Evolutionary conservation across 2,797 vertebrate genomes (phyloP), one percentile per base, ranked within the genome.

Genomic region (Buceros bicornis): DNA sequence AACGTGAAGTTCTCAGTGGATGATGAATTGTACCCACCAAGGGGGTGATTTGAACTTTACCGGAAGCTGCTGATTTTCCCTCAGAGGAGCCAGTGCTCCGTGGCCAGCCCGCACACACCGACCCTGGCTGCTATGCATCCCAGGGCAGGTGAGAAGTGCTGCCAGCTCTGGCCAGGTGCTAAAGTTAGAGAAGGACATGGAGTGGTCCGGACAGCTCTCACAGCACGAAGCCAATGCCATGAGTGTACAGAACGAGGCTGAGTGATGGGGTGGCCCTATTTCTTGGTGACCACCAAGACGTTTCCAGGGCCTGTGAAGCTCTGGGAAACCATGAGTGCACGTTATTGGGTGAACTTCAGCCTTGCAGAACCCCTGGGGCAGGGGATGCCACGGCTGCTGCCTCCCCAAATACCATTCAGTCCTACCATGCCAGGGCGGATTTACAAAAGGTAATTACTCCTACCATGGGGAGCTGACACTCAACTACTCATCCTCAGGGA

Each of bases 371-470:
- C 83, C 85, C 29, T 2, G 6, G 16, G 82, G 86, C 56, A 47
- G 72, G 64, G 60, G 60, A 54, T 72, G 66, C 53, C 13, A 7
- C 54, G 13, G 48, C 51, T 60, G 24, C 51, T 10, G 48, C 56
- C 42, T 67, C 70, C 45, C 33, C 4, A 24, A 56, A 93, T 91
- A 65, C 89, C 87, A 33, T 18, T 25, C 45, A 79, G 74, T 83
- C 85, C 79, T 92, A 14, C 92, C 94, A 29, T 91, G 90, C 94
- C 87, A 53, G 56, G 61, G 37, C 67, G 28, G 84, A 72, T 87
- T 37, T n/a, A 47, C 81, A 47, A 12, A 53, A 48, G 54, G 25
- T 89, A 92, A 95, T 95, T 89, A 69, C 33, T 50, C 72, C 26
- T 37, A 20, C 29, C 6, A 16, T 1, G 56, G 14, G 84, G 61